These are phyloP conservation scores for Psittacula derbiana DNA, from an alignment of 2,797 vertebrate genomes.

Conservation along the genomic window DNA sequence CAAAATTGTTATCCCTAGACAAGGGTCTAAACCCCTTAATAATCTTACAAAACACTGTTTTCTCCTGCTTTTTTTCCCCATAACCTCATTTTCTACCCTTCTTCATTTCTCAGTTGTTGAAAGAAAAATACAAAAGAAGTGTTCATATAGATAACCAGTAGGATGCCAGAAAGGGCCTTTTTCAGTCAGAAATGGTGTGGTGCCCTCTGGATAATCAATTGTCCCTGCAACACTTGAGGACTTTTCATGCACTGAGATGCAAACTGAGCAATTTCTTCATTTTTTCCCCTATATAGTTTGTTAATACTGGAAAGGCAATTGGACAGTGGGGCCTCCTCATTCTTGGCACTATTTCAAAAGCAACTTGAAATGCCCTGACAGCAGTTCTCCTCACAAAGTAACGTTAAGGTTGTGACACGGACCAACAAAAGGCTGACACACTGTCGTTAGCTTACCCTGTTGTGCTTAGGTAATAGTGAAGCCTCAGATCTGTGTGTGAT, in stretches of 20 bases:
- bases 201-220: conserved; percentile 64
- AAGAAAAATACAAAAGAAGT: conserved; percentile 52
- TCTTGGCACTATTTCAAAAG: conserved; percentile 68
- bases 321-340: conserved; percentile 61
- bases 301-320: conserved; percentile 64
- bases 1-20: not conserved
- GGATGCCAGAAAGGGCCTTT: conserved; percentile 20
- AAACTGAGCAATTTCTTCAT: conserved; percentile 56
- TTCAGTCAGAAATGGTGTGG: conserved; percentile 38
- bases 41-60: not conserved
- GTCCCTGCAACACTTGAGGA: conserved; percentile 49
- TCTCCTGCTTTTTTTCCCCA: not conserved
- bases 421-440: conserved; percentile 63
- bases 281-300: conserved; percentile 43
- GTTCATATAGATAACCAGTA: conserved; percentile 50
- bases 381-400: conserved; percentile 65
- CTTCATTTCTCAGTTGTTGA: conserved; percentile 38
- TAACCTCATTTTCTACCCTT: conserved; percentile 56
- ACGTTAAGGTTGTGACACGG: conserved; percentile 62
- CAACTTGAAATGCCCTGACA: conserved; percentile 68
- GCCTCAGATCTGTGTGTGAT: conserved; percentile 56
- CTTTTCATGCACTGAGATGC: conserved; percentile 60
- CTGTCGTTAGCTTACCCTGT: conserved; percentile 61
- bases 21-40: not conserved
- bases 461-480: conserved; percentile 60